phyloP scores from a whole-genome alignment of 2,113 vertebrate species.

The Peromyscus polionotus region DNA sequence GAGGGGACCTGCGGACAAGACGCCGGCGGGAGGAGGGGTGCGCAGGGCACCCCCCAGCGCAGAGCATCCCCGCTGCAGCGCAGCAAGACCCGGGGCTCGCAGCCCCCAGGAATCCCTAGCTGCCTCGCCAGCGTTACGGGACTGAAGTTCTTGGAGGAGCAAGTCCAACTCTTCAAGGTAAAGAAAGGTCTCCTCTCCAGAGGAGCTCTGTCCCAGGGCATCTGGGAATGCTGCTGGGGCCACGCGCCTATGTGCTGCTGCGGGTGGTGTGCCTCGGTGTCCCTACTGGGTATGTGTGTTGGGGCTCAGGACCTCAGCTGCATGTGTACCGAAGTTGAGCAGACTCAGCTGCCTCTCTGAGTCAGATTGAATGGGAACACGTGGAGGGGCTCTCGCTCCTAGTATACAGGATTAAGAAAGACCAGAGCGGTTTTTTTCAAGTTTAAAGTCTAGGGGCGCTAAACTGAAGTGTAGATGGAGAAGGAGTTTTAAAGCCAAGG shows the following conservation, averaged over 20 bases:
- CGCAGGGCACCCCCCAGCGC: slow-evolving; percentile 17
- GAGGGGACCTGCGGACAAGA: slow-evolving; percentile 87
- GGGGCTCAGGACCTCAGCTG: neutral
- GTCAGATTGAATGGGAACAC: neutral
- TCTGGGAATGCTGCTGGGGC: neutral
- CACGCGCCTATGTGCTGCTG: slow-evolving; percentile 24
- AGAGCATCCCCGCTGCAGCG: slow-evolving; percentile 33
- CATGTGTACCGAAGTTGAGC: slow-evolving; percentile 33
- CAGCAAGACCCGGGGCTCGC: slow-evolving; percentile 76
- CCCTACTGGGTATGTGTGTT: neutral
- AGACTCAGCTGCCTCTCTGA: slow-evolving; percentile 60
- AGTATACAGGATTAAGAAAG: neutral
- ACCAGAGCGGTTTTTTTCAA: neutral
- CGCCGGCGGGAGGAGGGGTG: slow-evolving; percentile 72
- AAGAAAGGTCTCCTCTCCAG: slow-evolving; percentile 65
- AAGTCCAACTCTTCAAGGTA: slow-evolving; percentile 89
- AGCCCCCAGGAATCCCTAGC: slow-evolving; percentile 48
- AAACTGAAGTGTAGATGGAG: neutral
- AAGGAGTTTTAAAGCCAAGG: neutral
- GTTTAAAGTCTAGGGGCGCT: neutral
- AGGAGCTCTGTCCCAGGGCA: neutral
- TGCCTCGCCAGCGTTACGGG: slow-evolving; percentile 86
- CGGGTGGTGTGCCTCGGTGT: slow-evolving; percentile 53
- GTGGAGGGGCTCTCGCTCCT: neutral
- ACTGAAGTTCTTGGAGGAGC: slow-evolving; percentile 88